These are phyloP conservation scores for Malacoctenus gilli DNA, from an alignment of 2,797 vertebrate genomes.

Conservation along the genomic window DNA sequence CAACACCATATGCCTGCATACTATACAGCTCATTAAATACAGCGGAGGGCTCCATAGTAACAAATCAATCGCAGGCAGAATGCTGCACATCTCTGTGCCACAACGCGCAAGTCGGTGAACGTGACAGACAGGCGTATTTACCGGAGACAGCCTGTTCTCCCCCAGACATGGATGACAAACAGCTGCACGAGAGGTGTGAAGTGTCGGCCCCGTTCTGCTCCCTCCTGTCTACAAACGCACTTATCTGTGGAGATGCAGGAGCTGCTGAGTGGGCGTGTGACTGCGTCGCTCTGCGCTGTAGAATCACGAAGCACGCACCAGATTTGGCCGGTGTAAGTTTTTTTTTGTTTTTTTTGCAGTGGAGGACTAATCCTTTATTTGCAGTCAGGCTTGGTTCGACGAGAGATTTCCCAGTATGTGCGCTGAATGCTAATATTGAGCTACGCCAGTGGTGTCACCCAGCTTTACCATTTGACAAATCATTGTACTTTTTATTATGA, in stretches of 20 bases:
- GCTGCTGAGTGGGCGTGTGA: not conserved
- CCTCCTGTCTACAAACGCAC: not conserved
- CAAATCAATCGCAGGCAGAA: too few species aligned
- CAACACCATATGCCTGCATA: not conserved
- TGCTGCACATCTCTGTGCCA: too few species aligned
- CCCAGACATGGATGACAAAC: not conserved
- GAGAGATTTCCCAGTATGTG: conserved; percentile 44
- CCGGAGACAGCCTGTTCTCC: not conserved
- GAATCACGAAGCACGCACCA: conserved; percentile 8
- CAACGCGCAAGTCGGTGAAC: too few species aligned
- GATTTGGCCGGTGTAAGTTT: not conserved
- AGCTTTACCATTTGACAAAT: conserved; percentile 19
- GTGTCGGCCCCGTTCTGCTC: conserved; percentile 1
- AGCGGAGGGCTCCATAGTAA: not conserved
- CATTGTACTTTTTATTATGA: conserved; percentile 15
- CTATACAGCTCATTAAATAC: not conserved
- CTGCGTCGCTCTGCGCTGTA: not conserved
- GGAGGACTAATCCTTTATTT: conserved; percentile 42
- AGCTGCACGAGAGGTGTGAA: not conserved
- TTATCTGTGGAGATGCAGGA: not conserved
- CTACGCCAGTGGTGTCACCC: not conserved
- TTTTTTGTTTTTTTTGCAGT: conserved; percentile 11
- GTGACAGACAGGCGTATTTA: not conserved
- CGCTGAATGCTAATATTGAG: conserved; percentile 56
- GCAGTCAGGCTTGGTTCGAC: conserved; percentile 34